Conservation (phyloP, 2,888 invertebrate genomes). For the Volucella zonaria region DNA sequence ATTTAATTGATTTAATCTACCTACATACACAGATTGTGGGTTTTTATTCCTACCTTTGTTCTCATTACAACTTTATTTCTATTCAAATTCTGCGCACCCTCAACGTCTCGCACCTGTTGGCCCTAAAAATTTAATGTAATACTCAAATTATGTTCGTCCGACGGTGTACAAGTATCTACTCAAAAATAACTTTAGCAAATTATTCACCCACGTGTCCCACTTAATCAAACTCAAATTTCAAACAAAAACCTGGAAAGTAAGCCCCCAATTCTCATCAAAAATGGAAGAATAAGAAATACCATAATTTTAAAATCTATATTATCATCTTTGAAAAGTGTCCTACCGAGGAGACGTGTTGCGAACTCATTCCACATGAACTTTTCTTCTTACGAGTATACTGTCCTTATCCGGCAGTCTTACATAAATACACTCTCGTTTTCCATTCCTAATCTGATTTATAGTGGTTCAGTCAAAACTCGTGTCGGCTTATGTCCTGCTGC, state of each 20-base stretch:
- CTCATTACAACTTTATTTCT: too few relatives aligned
- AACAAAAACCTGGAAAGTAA: constrained; percentile 19
- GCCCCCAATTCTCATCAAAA: background rate
- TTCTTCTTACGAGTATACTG: background rate
- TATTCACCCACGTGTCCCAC: constrained; percentile 60
- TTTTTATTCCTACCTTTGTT: too few relatives aligned
- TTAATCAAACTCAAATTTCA: constrained; percentile 67
- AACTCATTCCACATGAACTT: background rate
- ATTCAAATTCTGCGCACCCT: too few relatives aligned
- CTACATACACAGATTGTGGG: too few relatives aligned
- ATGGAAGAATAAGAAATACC: background rate
- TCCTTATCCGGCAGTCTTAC: constrained; percentile 47
- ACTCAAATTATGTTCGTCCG: too few relatives aligned
- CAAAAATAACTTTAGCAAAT: constrained; percentile 61
- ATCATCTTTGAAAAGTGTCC: constrained; percentile 2
- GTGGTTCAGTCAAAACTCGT: constrained; percentile 45
- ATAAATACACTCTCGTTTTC: constrained; percentile 61
- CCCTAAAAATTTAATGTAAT: too few relatives aligned
- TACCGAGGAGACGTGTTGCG: background rate
- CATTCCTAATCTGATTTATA: constrained; percentile 45
- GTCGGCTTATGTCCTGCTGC: constrained; percentile 42
- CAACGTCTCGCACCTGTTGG: too few relatives aligned
- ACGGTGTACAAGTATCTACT: background rate
- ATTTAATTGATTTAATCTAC: too few relatives aligned
- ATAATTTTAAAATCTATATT: background rate